Evolutionary conservation across 2,797 vertebrate genomes (phyloP).

Genomic region (Hypotaenidia philippensis): DNA sequence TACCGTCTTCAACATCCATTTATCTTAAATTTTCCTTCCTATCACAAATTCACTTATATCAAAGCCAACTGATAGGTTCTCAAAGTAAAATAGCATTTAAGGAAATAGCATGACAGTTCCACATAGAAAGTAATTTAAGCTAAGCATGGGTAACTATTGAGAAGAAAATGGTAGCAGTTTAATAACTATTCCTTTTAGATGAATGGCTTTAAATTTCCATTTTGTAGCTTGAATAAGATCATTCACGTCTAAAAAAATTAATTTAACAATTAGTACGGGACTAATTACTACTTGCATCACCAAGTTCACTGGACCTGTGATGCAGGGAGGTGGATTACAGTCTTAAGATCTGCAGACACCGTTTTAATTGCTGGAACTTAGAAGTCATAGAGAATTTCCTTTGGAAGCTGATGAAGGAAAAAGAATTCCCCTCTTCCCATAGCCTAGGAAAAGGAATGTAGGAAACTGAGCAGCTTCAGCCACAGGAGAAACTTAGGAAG

Average conservation of each 20-base stretch:
- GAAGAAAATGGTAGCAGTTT: neutral
- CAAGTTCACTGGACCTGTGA: neutral
- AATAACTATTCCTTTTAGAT: slow-evolving; percentile 32
- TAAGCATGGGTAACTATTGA: neutral
- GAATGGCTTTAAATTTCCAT: neutral
- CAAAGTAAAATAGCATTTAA: slow-evolving; percentile 2
- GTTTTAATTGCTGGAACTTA: neutral
- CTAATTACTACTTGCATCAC: neutral
- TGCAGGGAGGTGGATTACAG: neutral
- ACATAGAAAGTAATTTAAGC: slow-evolving; percentile 5
- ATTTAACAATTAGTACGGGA: neutral
- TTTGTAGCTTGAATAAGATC: neutral
- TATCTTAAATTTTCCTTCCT: neutral
- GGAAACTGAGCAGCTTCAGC: neutral
- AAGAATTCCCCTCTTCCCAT: neutral
- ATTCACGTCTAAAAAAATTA: neutral
- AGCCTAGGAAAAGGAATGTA: neutral
- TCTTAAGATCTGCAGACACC: neutral
- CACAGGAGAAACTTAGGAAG: neutral
- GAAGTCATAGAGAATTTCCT: neutral
- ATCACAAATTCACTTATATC: neutral
- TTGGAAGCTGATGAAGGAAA: neutral
- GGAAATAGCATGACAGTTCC: neutral
- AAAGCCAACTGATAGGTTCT: neutral
- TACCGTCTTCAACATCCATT: neutral